These are phyloP conservation scores for Periophthalmus modestus DNA, from an alignment of 2,113 vertebrate species.

Conservation along the genomic window DNA sequence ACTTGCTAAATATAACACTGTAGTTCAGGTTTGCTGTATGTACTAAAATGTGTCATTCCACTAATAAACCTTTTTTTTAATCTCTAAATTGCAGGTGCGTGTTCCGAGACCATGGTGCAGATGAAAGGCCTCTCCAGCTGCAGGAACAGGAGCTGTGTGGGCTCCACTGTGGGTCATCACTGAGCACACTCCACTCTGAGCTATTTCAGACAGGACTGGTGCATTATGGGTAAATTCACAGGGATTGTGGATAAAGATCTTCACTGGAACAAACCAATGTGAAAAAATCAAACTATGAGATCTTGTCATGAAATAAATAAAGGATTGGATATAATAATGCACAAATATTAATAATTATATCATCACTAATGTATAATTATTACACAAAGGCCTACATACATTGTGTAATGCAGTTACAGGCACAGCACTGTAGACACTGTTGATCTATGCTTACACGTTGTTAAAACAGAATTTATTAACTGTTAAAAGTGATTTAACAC, in stretches of 20 bases:
- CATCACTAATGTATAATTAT: no score
- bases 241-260: slow-evolving; percentile 60
- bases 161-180: slow-evolving; percentile 50
- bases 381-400: no score
- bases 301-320: slow-evolving; percentile 8
- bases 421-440: no score
- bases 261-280: slow-evolving; percentile 59
- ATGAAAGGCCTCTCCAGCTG: slow-evolving; percentile 57
- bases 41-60: slow-evolving; percentile 8
- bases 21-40: neutral
- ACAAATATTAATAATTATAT: neutral
- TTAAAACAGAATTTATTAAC: neutral
- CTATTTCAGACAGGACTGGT: slow-evolving; percentile 63
- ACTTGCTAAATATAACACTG: neutral
- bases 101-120: slow-evolving; percentile 22
- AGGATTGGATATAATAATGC: slow-evolving; percentile 34
- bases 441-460: neutral
- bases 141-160: slow-evolving; percentile 56
- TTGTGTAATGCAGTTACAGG: no score
- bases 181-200: slow-evolving; percentile 51
- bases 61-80: slow-evolving; percentile 38
- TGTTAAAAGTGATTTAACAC: neutral
- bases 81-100: slow-evolving; percentile 57
- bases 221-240: slow-evolving; percentile 62
- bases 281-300: slow-evolving; percentile 57